These are phyloP conservation scores for Hypanus sabinus DNA, from an alignment of 2,113 vertebrate species.

Conservation along the genomic window DNA sequence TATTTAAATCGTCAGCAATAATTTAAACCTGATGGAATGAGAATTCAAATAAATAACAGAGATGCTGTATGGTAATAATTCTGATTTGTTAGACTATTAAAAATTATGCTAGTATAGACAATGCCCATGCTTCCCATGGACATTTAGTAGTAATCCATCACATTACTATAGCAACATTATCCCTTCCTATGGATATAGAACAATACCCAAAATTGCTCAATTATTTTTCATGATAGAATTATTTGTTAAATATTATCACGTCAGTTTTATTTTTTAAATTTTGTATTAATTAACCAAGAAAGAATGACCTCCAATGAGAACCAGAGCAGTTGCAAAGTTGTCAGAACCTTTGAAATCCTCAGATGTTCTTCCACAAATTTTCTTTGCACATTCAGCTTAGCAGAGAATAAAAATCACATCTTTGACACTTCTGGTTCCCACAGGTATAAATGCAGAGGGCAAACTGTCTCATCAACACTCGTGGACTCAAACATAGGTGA, in stretches of 20 bases:
- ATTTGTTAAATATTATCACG: slow-evolving; percentile 4
- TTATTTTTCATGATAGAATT: neutral
- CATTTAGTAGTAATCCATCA: neutral
- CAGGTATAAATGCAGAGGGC: slow-evolving; percentile 13
- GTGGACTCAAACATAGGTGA: slow-evolving; percentile 29
- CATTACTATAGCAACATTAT: neutral
- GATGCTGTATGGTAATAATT: neutral
- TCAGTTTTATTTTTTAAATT: slow-evolving; percentile 4
- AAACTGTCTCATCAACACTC: slow-evolving; percentile 30
- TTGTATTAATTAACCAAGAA: neutral
- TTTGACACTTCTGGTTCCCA: slow-evolving; percentile 3
- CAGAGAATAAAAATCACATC: neutral
- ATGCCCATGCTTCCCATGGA: neutral
- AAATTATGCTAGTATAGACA: neutral
- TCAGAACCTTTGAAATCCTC: neutral
- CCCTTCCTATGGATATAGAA: neutral
- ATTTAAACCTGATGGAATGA: neutral
- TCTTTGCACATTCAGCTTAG: neutral
- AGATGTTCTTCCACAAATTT: neutral
- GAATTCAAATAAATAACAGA: neutral
- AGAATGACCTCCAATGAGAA: neutral
- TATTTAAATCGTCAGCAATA: neutral
- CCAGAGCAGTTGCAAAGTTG: neutral
- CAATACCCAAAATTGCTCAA: neutral
- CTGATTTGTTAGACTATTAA: neutral